These are phyloP conservation scores for Cantharis rustica DNA, from an alignment of 2,888 invertebrate genomes.

Conservation along the genomic window DNA sequence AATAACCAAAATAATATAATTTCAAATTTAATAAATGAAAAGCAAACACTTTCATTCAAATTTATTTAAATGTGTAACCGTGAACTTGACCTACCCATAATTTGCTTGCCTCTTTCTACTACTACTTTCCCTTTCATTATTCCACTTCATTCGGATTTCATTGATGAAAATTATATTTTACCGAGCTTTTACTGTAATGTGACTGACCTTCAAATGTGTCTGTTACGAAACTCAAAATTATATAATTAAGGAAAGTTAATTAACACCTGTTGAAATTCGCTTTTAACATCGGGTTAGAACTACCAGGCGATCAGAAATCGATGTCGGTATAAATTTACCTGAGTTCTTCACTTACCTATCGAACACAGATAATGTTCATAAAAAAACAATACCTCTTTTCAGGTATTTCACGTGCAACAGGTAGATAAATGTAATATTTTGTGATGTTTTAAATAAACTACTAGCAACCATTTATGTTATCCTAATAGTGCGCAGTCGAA, in stretches of 20 bases:
- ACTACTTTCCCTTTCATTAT: neutral
- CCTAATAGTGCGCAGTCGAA: constrained; percentile 43
- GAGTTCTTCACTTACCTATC: neutral
- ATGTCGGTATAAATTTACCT: constrained; percentile 7
- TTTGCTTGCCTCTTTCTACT: neutral
- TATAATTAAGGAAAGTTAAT: constrained; percentile 39
- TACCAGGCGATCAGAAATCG: constrained; percentile 44
- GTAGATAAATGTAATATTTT: constrained; percentile 32
- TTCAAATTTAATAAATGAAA: neutral
- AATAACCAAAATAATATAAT: neutral
- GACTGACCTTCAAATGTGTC: neutral
- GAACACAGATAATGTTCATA: neutral
- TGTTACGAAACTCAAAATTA: constrained; percentile 7
- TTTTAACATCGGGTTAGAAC: constrained; percentile 50
- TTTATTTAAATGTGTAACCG: neutral
- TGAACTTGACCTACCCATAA: constrained; percentile 2
- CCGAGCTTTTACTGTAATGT: neutral
- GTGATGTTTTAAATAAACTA: constrained; percentile 25
- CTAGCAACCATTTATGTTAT: constrained; percentile 37
- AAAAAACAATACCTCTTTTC: neutral
- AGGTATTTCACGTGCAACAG: constrained; percentile 24
- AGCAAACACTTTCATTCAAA: neutral
- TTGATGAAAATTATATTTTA: constrained; percentile 1
- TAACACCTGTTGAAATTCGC: constrained; percentile 54
- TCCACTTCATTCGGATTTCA: neutral